Evolutionary conservation across 2,113 vertebrate genomes (phyloP), one percentile per base, ranked within the genome.

Genomic region (Thamnophis sirtalis): DNA sequence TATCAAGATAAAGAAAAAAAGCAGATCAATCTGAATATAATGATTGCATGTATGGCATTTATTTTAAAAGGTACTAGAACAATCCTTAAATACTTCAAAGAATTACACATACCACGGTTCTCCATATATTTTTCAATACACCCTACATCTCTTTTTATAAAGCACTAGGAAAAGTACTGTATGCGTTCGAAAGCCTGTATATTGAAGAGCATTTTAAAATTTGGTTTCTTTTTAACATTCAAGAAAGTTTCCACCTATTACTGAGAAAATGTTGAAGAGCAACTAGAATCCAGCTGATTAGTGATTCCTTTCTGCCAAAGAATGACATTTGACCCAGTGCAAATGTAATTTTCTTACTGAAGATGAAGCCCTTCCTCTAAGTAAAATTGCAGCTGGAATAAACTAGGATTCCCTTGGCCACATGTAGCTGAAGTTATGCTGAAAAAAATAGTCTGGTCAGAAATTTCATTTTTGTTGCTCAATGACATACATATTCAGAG

Each of bases 291-390:
- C 0, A 0, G 0, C 0, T 6, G 15, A 49, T 89, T 58, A 89
- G 43, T 43, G 24, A 49, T 89, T 89, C 60, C 56, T 63, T 43
- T 50, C 88, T 63, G 60, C 53, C 10, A 89, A 89, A 26, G 19
- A 60, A 63, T 50, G 43, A 26, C 13, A 63, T 63, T 28, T 49
- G 24, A 28, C 17, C 48, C 88, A 89, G 49, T 89, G 13, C 43
- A 63, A 63, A 38, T 89, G 56, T 50, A 43, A 8, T 89, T 15
- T 89, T 49, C 28, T 33, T 63, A 48, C 3, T 55, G 22, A 55
- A 19, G 13, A 19, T 86, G 33, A 51, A 13, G 0, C 0, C 48
- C 0, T 0, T 10, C 58, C 56, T 88, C 3, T 0, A 0, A 0
- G 15, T 48, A 26, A 68, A 58, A 63, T 28, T 55, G 5, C 15